Conservation (phyloP, 2,797 vertebrate species). For the Gallirallus australis region DNA sequence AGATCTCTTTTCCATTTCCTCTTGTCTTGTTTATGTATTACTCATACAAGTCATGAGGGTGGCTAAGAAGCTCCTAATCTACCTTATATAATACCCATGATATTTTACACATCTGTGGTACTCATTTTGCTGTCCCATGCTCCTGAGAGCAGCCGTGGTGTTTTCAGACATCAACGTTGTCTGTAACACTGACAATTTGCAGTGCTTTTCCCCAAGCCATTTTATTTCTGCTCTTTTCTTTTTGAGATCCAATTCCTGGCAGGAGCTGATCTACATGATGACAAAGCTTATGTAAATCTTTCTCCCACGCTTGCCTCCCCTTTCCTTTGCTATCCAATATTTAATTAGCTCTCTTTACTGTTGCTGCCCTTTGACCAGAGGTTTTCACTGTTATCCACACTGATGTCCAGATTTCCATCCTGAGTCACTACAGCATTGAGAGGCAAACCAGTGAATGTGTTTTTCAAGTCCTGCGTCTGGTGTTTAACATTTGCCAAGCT, state of each 20-base stretch:
- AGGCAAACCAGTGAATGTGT: neutral
- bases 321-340: slow-evolving; percentile 28
- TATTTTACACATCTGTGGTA: neutral
- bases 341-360: slow-evolving; percentile 47
- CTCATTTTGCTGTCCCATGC: neutral
- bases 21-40: slow-evolving; percentile 53
- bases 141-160: neutral
- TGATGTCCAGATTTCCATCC: slow-evolving; percentile 40
- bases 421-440: slow-evolving; percentile 5
- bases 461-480: neutral
- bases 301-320: slow-evolving; percentile 20
- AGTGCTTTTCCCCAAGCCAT: neutral
- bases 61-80: slow-evolving; percentile 39
- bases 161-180: neutral
- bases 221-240: slow-evolving; percentile 21
- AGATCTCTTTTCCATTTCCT: slow-evolving; percentile 76
- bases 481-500: neutral
- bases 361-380: slow-evolving; percentile 21
- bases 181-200: rapidly evolving
- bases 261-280: slow-evolving; percentile 9
- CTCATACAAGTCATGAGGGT: slow-evolving; percentile 71
- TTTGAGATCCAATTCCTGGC: neutral
- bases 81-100: neutral
- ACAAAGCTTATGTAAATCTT: slow-evolving; percentile 47
- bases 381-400: slow-evolving; percentile 30